phyloP scores from a whole-genome alignment of 2,113 vertebrate species.

The Toxotes chatareus region DNA sequence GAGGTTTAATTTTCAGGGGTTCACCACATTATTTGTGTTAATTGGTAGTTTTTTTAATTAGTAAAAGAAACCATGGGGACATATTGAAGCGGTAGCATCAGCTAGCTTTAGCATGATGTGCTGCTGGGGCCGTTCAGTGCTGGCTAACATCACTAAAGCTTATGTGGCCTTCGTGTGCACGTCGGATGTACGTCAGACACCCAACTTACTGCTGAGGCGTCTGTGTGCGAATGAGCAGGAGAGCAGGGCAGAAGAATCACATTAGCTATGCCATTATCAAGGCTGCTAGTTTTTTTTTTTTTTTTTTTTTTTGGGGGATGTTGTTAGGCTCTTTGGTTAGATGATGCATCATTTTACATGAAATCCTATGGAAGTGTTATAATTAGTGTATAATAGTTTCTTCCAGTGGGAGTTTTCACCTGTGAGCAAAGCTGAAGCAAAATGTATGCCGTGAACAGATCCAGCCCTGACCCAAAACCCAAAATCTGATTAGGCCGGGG shows the following conservation, averaged over 20 bases:
- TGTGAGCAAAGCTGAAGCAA: not conserved
- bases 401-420: not conserved
- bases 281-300: too few relatives aligned
- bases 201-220: not conserved
- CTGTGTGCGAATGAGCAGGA: constrained; percentile 8
- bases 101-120: constrained; percentile 69
- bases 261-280: not conserved
- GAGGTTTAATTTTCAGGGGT: not conserved
- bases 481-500: not conserved
- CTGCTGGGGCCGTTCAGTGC: constrained; percentile 26
- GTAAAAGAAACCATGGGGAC: not conserved
- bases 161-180: constrained; percentile 41
- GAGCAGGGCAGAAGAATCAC: not conserved
- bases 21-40: not conserved
- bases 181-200: constrained; percentile 1
- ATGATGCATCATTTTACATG: not conserved
- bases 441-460: not conserved
- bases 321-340: too few relatives aligned
- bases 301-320: too few relatives aligned
- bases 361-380: not conserved
- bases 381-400: not conserved
- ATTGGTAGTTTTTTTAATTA: not conserved
- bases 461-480: not conserved
- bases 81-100: constrained; percentile 25
- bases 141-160: constrained; percentile 75